Percentiles rank a stretch among this genome's conserved stretches.
Conservation (phyloP, 2,888 invertebrate genomes). For the Synanthedon formicaeformis region DNA sequence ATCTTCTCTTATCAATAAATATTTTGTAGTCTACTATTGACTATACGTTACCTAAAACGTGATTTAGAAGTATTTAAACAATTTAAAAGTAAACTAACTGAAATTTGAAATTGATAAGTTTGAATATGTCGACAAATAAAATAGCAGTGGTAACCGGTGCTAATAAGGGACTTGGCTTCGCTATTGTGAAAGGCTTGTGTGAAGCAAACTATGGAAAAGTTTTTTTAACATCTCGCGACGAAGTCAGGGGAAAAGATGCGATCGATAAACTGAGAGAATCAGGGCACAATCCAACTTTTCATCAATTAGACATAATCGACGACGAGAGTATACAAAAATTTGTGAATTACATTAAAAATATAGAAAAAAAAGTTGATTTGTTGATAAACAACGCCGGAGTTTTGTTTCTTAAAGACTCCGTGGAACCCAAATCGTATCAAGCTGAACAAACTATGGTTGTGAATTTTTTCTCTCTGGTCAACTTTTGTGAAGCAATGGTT, state of each 20-base stretch:
- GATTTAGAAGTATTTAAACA: no score
- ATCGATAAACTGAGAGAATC: slow-evolving; percentile 65
- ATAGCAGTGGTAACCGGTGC: slow-evolving; percentile 74
- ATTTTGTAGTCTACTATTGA: background rate
- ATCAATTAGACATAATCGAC: slow-evolving; percentile 77
- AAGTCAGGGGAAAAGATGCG: slow-evolving; percentile 66
- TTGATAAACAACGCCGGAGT: slow-evolving; percentile 81
- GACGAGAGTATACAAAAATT: slow-evolving; percentile 69
- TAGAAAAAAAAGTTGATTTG: slow-evolving; percentile 74
- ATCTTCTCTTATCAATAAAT: no score
- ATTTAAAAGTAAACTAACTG: background rate
- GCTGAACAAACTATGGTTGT: slow-evolving; percentile 42
- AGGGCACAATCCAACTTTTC: slow-evolving; percentile 65
- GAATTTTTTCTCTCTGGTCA: slow-evolving; percentile 43
- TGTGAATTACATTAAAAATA: slow-evolving; percentile 59
- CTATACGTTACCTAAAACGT: background rate
- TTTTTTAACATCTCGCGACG: slow-evolving; percentile 77
- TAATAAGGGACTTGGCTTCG: slow-evolving; percentile 80
- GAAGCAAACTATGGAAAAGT: slow-evolving; percentile 75
- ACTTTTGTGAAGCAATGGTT: slow-evolving; percentile 72
- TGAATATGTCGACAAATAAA: slow-evolving; percentile 26
- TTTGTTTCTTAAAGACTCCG: slow-evolving; percentile 42
- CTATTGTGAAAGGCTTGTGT: slow-evolving; percentile 75
- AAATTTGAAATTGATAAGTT: slow-evolving; percentile 3
- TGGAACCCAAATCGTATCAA: slow-evolving; percentile 36